Conservation (phyloP, 2,113 vertebrate species). For the Pelecanoides urinatrix region DNA sequence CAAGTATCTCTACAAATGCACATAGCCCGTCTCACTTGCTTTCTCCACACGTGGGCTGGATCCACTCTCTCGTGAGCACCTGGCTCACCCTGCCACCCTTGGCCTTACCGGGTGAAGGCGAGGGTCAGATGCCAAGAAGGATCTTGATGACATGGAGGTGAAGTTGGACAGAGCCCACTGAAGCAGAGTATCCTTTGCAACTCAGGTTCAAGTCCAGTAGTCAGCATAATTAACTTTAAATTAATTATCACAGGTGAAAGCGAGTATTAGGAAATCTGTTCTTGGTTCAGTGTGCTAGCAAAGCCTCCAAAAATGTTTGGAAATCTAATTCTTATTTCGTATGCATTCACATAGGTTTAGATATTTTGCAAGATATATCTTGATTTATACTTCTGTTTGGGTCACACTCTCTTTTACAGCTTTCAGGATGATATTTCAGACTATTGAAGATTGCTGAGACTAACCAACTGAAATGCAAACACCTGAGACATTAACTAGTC, state of each 20-base stretch:
- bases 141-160: background rate
- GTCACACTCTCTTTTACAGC: rapidly evolving
- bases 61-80: background rate
- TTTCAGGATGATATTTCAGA: background rate
- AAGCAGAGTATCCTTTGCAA: background rate
- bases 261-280: background rate
- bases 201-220: background rate
- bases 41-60: background rate
- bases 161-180: background rate
- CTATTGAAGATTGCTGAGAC: background rate
- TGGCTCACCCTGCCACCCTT: background rate
- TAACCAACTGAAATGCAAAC: background rate
- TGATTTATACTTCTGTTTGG: background rate
- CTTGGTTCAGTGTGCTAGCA: background rate
- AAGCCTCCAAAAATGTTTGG: background rate
- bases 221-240: background rate
- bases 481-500: background rate
- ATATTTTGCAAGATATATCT: background rate
- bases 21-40: background rate
- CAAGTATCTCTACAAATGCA: background rate
- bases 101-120: background rate
- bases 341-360: background rate
- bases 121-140: background rate
- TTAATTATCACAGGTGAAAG: background rate
- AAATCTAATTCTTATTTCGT: background rate